Evolutionary conservation across 2,797 vertebrate species (phyloP), one percentile per base, ranked within the genome.

Genomic region (Rhodeus uyekii): DNA sequence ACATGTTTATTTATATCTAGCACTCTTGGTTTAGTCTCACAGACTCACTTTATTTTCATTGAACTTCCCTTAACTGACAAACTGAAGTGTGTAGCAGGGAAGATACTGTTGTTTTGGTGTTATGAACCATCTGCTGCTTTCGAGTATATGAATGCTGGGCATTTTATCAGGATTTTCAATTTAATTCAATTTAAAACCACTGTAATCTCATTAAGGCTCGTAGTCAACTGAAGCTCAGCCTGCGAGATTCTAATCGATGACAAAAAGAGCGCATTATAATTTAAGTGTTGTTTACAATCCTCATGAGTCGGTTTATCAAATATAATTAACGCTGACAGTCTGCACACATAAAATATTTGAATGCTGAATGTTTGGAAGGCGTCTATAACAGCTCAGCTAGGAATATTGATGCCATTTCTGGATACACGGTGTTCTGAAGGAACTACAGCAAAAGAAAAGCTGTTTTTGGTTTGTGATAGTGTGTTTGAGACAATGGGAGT

Each of bases 141-240:
- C n/a, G 19, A 50, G 7, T 24, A 61, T 18, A 22, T 50, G 44
- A 55, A 46, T n/a, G 27, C 24, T 42, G 80, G 46, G 65, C 61
- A 67, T 81, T 81, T 75, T 32, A 53, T 65, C 71, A 53, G 71
- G 60, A 81, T 81, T 81, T 65, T 53, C 58, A 74, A n/a, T n/a
- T n/a, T n/a, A 74, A 81, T 64, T 81, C 60, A 8, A 81, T 81
- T 81, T 39, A n/a, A 81, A 81, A 39, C 55, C 53, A 61, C 55
- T 29, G 18, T 42, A 75, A 81, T 75, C 71, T 55, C 24, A 55
- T 81, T 81, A 81, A 32, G 36, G 9, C 80, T 63, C n/a, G n/a
- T n/a, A n/a, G n/a, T n/a, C 38, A 58, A 53, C n/a, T n/a, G n/a
- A 81, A 53, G 32, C 58, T 27, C 29, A 22, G n/a, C 24, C 60